Evolutionary conservation across 2,888 invertebrate genomes (phyloP).

Genomic region (Parasteatoda lunata): DNA sequence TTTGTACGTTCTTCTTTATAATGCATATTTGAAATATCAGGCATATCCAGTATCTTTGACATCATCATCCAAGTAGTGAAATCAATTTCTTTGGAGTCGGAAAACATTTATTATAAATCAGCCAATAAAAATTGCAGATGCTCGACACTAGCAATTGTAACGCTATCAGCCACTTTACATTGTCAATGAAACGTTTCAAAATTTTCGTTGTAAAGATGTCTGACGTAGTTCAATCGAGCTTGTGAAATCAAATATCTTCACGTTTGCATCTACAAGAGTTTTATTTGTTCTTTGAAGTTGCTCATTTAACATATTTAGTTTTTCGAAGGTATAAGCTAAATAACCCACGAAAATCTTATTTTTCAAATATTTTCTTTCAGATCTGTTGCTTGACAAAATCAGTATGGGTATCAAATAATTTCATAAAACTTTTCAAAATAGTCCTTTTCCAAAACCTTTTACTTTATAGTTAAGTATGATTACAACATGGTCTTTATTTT

Average conservation of each 20-base stretch:
- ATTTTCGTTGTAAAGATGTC: not conserved
- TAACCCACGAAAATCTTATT: too few relatives aligned
- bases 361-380: too few relatives aligned
- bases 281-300: not conserved
- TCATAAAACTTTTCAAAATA: too few relatives aligned
- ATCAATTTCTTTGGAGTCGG: not conserved
- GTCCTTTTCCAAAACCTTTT: too few relatives aligned
- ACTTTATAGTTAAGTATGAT: too few relatives aligned
- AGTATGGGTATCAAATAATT: too few relatives aligned
- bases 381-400: too few relatives aligned
- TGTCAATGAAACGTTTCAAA: not conserved
- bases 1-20: not conserved
- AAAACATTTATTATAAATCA: not conserved
- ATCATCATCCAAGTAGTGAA: not conserved
- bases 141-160: slow-evolving; percentile 2
- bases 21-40: not conserved
- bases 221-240: not conserved
- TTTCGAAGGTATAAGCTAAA: too few relatives aligned
- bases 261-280: not conserved
- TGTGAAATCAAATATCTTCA: not conserved
- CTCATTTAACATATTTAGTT: not conserved
- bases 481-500: too few relatives aligned
- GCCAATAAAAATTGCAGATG: not conserved
- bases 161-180: not conserved
- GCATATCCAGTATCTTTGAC: not conserved